Conservation (phyloP, 2,797 vertebrate species). For the Scomberomorus guttatus region DNA sequence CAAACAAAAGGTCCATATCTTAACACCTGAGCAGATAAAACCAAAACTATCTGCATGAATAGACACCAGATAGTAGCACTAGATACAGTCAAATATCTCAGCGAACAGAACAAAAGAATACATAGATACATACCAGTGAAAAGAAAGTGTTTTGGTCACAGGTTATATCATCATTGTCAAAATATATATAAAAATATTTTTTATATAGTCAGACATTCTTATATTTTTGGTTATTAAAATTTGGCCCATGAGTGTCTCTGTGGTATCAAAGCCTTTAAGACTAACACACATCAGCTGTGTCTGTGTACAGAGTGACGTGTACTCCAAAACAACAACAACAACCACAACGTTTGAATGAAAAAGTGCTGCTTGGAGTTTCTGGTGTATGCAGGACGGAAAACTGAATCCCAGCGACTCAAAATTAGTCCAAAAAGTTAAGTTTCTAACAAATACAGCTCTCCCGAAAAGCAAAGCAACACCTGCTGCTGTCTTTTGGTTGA, state of each 20-base stretch:
- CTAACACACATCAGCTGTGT: neutral
- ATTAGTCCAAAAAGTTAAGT: too few species aligned
- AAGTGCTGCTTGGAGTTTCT: neutral
- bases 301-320: neutral
- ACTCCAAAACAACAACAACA: neutral
- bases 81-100: neutral
- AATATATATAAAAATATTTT: neutral
- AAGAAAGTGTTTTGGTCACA: neutral
- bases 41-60: too few species aligned
- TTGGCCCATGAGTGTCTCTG: neutral
- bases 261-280: neutral
- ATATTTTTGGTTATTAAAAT: neutral
- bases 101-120: neutral
- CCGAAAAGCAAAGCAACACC: neutral
- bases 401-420: neutral
- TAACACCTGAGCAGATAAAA: neutral
- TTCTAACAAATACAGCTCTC: neutral
- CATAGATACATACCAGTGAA: neutral
- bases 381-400: rapidly evolving
- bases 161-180: neutral
- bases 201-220: too few species aligned
- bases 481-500: conserved; percentile 21
- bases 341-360: conserved; percentile 20
- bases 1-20: neutral
- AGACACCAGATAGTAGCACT: too few species aligned